A percentile compares a stretch with the other conserved stretches of the same genome.
These are phyloP conservation scores for Epinotia brunnichana DNA, from an alignment of 2,888 invertebrate species.

Conservation along the genomic window DNA sequence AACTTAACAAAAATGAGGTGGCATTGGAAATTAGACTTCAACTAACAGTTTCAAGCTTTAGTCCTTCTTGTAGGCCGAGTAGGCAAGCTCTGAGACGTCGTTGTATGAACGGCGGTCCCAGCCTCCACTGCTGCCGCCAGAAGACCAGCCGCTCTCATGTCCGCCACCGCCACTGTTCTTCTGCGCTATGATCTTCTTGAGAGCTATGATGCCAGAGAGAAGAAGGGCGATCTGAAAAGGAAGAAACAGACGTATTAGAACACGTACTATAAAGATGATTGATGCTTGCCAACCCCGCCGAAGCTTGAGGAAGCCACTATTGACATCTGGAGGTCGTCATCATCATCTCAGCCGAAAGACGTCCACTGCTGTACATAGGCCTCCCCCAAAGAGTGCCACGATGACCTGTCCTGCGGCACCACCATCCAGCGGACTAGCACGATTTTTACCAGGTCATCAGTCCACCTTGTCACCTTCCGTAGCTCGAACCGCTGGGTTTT, in stretches of 20 bases:
- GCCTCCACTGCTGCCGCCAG: constrained; percentile 79
- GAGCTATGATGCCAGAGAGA: constrained; percentile 90
- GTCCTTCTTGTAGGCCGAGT: constrained; percentile 84
- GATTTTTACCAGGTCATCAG: too few species aligned
- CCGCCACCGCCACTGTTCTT: constrained; percentile 84
- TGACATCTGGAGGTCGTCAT: too few species aligned
- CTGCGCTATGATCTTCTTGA: constrained; percentile 90
- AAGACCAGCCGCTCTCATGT: constrained; percentile 82
- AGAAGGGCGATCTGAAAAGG: constrained; percentile 90
- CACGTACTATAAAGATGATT: too few species aligned
- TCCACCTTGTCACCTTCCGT: too few species aligned
- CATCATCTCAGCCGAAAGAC: too few species aligned
- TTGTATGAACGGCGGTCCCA: constrained; percentile 89
- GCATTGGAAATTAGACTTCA: constrained; percentile 7
- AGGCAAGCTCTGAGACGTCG: constrained; percentile 85
- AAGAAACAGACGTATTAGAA: not conserved
- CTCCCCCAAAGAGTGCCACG: too few species aligned
- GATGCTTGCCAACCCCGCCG: too few species aligned
- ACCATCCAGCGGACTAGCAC: too few species aligned
- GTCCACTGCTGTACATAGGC: too few species aligned
- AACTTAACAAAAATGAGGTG: constrained; percentile 26
- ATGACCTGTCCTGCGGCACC: too few species aligned
- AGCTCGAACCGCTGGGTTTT: too few species aligned
- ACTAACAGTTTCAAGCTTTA: constrained; percentile 46
- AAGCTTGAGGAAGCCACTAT: too few species aligned